Conservation (phyloP, 2,113 vertebrate genomes). For the Chunga burmeisteri region DNA sequence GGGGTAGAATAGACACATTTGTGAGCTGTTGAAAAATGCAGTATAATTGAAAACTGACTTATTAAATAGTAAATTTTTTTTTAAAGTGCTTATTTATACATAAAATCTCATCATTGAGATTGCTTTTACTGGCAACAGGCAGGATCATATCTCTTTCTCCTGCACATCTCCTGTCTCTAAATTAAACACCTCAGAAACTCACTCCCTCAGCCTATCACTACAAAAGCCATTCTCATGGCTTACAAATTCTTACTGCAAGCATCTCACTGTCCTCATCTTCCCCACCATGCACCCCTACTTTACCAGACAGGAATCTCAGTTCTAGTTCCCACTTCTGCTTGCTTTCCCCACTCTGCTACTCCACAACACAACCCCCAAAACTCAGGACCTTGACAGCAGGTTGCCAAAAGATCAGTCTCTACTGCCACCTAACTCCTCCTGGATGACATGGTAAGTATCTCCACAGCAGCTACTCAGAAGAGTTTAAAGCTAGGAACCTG, state of each 20-base stretch:
- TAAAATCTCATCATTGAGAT: background rate
- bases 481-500: background rate
- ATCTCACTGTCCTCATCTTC: background rate
- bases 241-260: background rate
- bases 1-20: background rate
- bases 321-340: background rate
- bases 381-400: background rate
- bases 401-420: background rate
- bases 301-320: background rate
- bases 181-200: background rate
- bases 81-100: background rate
- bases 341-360: background rate
- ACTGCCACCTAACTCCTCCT: background rate
- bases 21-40: accelerated
- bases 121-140: background rate
- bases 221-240: background rate
- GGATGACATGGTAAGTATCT: background rate
- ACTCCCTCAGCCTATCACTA: background rate
- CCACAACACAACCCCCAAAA: background rate
- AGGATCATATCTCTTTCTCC: background rate
- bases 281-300: background rate
- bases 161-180: background rate
- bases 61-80: background rate
- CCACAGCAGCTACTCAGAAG: background rate
- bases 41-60: background rate